Evolutionary conservation across 2,113 vertebrate species (phyloP).

Genomic region (Carassius auratus): DNA sequence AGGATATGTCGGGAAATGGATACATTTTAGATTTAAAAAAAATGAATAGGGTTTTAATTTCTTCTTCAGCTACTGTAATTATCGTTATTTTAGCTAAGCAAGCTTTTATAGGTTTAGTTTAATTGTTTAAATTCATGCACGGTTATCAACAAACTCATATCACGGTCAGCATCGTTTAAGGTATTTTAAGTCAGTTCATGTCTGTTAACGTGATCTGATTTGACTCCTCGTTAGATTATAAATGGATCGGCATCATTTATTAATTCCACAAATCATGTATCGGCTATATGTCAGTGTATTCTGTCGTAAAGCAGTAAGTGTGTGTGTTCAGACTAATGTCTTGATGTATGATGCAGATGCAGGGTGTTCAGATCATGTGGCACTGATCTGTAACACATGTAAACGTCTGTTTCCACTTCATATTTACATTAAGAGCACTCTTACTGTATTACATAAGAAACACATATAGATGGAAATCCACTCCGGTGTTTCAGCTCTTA

Average conservation of each 20-base stretch:
- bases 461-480: neutral
- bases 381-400: neutral
- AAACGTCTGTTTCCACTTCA: neutral
- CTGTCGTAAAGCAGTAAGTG: neutral
- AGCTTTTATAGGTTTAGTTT: neutral
- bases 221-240: neutral
- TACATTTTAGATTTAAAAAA: neutral
- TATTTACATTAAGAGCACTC: neutral
- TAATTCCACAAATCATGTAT: neutral
- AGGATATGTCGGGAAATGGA: slow-evolving; percentile 16
- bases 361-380: neutral
- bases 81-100: slow-evolving; percentile 24
- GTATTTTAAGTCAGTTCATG: neutral
- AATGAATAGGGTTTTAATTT: neutral
- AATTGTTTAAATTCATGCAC: slow-evolving; percentile 6
- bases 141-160: neutral
- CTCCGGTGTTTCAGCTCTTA: too few relatives aligned
- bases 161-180: neutral
- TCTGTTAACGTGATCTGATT: neutral
- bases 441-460: neutral
- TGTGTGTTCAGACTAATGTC: neutral
- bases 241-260: neutral
- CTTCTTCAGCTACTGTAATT: slow-evolving; percentile 22
- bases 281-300: neutral
- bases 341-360: neutral